Conservation (phyloP, 2,113 vertebrate species). For the human region GRCh38 chr3:164286001-164286500, state of each 20-base stretch:
- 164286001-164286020: neutral
- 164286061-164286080: neutral
- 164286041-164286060: neutral
- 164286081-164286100: neutral
- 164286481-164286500: neutral
- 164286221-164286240: neutral
- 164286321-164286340: neutral
- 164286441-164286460: neutral
- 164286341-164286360: neutral
- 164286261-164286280: neutral
- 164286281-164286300: neutral
- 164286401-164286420: neutral
- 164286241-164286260: neutral
- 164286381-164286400: neutral
- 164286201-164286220: neutral
- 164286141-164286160: neutral
- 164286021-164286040: neutral
- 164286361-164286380: neutral
- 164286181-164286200: neutral
- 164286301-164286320: neutral
- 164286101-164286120: neutral
- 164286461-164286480: neutral
- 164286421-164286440: neutral
- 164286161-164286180: neutral
- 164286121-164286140: neutral